Conservation (phyloP, 2,888 invertebrate species). For the Drosophila formosana region DNA sequence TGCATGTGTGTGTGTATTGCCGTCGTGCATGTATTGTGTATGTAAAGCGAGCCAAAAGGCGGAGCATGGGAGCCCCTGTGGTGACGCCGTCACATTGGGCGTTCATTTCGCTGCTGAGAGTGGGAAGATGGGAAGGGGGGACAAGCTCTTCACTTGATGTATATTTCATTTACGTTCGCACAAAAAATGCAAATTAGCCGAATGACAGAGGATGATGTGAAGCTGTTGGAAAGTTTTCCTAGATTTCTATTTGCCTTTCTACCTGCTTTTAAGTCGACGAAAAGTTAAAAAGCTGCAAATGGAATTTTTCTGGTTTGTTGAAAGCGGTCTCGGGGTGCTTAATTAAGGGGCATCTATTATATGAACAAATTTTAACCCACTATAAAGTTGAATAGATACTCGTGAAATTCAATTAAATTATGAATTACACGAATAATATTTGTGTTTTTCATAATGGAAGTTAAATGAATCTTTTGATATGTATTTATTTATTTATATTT, state of each 20-base stretch:
- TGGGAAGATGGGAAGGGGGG: constrained; percentile 7
- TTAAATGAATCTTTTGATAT: no score
- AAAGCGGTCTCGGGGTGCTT: neutral
- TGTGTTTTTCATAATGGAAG: no score
- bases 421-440: no score
- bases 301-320: neutral
- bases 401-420: neutral
- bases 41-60: constrained; percentile 66
- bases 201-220: constrained; percentile 66
- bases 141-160: constrained; percentile 23
- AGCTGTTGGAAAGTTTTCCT: constrained; percentile 32
- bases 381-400: neutral
- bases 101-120: constrained; percentile 54
- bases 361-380: neutral
- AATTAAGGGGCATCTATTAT: neutral
- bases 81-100: constrained; percentile 52
- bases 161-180: constrained; percentile 57
- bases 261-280: constrained; percentile 9
- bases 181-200: constrained; percentile 64
- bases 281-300: constrained; percentile 17
- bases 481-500: no score
- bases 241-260: constrained; percentile 31
- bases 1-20: constrained; percentile 1
- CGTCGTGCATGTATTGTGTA: neutral
- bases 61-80: constrained; percentile 79